Evolutionary conservation across 2,888 invertebrate species (phyloP).

Genomic region (Drosophila sordidapex): DNA sequence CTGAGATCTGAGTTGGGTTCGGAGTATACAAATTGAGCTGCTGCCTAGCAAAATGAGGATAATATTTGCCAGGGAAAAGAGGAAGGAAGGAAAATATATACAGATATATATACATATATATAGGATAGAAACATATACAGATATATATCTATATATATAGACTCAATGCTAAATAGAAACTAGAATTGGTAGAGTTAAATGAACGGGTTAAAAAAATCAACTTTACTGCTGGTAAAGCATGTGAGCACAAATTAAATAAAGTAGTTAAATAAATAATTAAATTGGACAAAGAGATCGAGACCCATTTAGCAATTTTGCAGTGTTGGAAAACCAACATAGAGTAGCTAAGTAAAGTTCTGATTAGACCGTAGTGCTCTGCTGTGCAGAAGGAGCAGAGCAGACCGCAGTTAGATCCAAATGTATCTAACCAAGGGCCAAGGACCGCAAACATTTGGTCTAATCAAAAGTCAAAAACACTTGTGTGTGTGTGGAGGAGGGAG

Average conservation of each 20-base stretch:
- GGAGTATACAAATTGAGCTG: conserved; percentile 46
- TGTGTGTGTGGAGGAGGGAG: background rate
- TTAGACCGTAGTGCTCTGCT: conserved; percentile 31
- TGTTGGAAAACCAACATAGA: background rate
- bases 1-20: background rate
- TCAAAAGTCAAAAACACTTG: conserved; percentile 74
- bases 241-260: background rate
- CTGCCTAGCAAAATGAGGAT: conserved; percentile 52
- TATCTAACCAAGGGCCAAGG: conserved; percentile 56
- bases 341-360: background rate
- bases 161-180: background rate
- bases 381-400: conserved; percentile 18
- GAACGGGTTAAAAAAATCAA: background rate
- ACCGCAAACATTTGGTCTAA: conserved; percentile 74
- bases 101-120: background rate
- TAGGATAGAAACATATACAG: background rate
- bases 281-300: background rate
- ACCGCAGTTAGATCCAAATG: conserved; percentile 42
- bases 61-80: conserved; percentile 7
- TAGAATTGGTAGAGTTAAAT: background rate
- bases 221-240: background rate
- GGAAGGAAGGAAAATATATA: background rate
- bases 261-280: background rate
- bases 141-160: too few species aligned
- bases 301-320: background rate